These are phyloP conservation scores for Ailuropoda melanoleuca DNA, from an alignment of 2,113 vertebrate genomes.

Conservation along the genomic window DNA sequence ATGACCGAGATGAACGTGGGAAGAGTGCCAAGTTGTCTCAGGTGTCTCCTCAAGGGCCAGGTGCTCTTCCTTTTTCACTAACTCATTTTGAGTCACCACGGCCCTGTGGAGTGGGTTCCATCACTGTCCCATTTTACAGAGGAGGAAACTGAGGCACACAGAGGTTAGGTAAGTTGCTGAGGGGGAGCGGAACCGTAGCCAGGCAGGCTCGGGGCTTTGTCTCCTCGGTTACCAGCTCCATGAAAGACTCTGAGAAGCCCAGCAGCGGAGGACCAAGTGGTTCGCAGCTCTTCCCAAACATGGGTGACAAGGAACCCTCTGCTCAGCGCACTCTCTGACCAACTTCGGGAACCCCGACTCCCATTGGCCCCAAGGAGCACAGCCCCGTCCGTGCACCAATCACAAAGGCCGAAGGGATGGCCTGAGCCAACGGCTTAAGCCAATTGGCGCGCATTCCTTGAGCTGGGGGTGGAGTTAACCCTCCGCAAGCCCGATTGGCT, in stretches of 20 bases:
- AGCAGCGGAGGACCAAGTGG: background rate
- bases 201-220: background rate
- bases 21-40: background rate
- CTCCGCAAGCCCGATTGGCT: background rate
- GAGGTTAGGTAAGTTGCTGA: background rate
- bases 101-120: background rate
- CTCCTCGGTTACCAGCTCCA: background rate
- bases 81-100: background rate
- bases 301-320: background rate
- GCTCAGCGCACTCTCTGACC: background rate
- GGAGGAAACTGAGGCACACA: background rate
- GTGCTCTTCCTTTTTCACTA: accelerated
- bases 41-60: background rate
- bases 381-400: no score
- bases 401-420: background rate
- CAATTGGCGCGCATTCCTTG: background rate
- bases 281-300: background rate
- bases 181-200: background rate
- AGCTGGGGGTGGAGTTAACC: background rate
- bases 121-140: background rate
- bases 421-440: no score
- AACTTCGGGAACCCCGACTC: background rate
- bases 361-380: background rate
- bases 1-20: background rate
- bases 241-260: background rate